These are phyloP conservation scores for Dendrolimus kikuchii DNA, from an alignment of 1,140 invertebrate genomes.

Conservation along the genomic window DNA sequence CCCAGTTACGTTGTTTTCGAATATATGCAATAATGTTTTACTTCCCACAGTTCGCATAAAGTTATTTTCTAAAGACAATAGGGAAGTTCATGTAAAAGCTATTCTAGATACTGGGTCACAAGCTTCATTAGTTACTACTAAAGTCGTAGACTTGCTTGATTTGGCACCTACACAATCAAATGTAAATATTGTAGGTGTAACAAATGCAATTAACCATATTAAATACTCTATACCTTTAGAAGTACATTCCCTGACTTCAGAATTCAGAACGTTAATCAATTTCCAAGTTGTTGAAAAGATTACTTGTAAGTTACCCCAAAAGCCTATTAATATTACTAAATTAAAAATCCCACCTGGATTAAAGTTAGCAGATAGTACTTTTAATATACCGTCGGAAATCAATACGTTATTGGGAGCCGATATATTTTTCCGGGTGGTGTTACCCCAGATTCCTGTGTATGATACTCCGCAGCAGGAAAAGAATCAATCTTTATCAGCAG, in stretches of 20 bases:
- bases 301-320: constrained; percentile 13
- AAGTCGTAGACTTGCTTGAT: constrained; percentile 6
- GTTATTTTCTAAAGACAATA: constrained; percentile 2
- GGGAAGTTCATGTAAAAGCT: constrained; percentile 12
- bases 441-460: constrained; percentile 4
- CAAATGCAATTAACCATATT: constrained; percentile 14
- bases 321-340: constrained; percentile 12
- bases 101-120: constrained; percentile 21
- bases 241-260: constrained; percentile 7
- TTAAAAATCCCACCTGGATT: constrained; percentile 13
- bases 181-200: constrained; percentile 17
- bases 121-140: constrained; percentile 14
- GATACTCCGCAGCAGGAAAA: background rate
- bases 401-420: constrained; percentile 20
- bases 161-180: constrained; percentile 4
- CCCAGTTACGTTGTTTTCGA: constrained; percentile 6
- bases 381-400: constrained; percentile 19
- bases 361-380: constrained; percentile 13
- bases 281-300: constrained; percentile 16
- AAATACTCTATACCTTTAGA: constrained; percentile 11
- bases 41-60: constrained; percentile 11
- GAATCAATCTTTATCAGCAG: constrained; percentile 6
- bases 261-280: constrained; percentile 8
- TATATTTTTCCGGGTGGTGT: constrained; percentile 15
- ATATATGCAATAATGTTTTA: constrained; percentile 5